A percentile compares a stretch with the other conserved stretches of the same genome.
Evolutionary conservation across 2,797 vertebrate species (phyloP).

Genomic region (Lindbergichthys nudifrons): DNA sequence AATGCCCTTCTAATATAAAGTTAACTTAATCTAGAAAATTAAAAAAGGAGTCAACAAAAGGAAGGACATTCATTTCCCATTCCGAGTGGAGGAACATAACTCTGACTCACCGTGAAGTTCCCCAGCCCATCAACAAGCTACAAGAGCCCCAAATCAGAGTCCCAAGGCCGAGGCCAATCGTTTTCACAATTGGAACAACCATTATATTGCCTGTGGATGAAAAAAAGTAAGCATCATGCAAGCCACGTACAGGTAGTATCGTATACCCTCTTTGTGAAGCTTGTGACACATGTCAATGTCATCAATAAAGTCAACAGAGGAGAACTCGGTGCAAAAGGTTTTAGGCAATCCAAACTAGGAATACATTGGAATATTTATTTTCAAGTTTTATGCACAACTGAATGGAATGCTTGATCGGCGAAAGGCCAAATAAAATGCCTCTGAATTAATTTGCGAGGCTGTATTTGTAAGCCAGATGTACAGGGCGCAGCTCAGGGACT

Average conservation of each 20-base stretch:
- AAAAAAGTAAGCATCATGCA: neutral
- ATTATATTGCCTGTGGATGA: slow-evolving; percentile 86
- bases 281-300: neutral
- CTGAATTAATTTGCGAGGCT: neutral
- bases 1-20: neutral
- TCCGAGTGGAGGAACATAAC: neutral
- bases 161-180: slow-evolving; percentile 91
- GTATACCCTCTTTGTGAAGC: too few relatives aligned
- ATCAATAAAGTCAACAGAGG: too few relatives aligned
- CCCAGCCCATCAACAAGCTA: slow-evolving; percentile 92
- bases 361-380: too few relatives aligned
- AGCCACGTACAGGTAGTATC: neutral
- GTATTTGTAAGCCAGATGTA: neutral
- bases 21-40: neutral
- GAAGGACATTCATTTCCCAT: neutral
- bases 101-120: slow-evolving; percentile 89
- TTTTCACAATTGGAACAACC: slow-evolving; percentile 91
- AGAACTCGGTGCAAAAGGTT: neutral
- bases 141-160: slow-evolving; percentile 92
- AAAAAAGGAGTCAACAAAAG: neutral
- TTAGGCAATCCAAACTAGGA: neutral
- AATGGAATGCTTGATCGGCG: neutral
- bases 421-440: neutral
- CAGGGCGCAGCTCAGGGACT: too few relatives aligned
- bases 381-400: neutral